These are phyloP conservation scores for Chloroceryle inda DNA, from an alignment of 2,797 vertebrate genomes.

Conservation along the genomic window DNA sequence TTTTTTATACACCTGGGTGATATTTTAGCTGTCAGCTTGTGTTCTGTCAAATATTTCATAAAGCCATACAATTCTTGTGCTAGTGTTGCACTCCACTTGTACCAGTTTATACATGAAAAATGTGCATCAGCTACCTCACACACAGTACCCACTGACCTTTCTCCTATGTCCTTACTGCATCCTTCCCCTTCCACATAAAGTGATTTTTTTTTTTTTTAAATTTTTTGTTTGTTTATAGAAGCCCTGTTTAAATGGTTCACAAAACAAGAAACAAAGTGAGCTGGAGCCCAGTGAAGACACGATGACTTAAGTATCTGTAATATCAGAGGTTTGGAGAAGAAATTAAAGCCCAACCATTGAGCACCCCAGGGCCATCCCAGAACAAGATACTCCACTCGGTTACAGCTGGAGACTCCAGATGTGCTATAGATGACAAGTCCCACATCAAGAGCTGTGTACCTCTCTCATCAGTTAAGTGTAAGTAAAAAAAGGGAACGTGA, in stretches of 20 bases:
- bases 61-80: slow-evolving; percentile 74
- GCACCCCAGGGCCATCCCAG: background rate
- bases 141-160: slow-evolving; percentile 15
- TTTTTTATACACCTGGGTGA: slow-evolving; percentile 81
- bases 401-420: background rate
- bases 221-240: slow-evolving; percentile 25
- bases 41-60: slow-evolving; percentile 80
- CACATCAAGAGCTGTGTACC: background rate
- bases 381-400: slow-evolving; percentile 19
- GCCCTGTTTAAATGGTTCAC: slow-evolving; percentile 38
- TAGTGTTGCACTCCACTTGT: slow-evolving; percentile 50
- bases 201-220: background rate
- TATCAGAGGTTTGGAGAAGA: slow-evolving; percentile 7
- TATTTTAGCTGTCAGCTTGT: slow-evolving; percentile 82
- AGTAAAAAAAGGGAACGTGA: slow-evolving; percentile 36
- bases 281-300: background rate
- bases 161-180: slow-evolving; percentile 45
- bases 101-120: slow-evolving; percentile 61
- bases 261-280: slow-evolving; percentile 1
- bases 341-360: background rate
- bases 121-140: slow-evolving; percentile 37
- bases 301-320: background rate
- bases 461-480: slow-evolving; percentile 6
- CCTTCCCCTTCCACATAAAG: slow-evolving; percentile 63
- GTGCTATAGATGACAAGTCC: background rate